A percentile compares a stretch with the other conserved stretches of the same genome.
phyloP scores from a whole-genome alignment of 1,140 invertebrate species.

The Oryctes rhinoceros region DNA sequence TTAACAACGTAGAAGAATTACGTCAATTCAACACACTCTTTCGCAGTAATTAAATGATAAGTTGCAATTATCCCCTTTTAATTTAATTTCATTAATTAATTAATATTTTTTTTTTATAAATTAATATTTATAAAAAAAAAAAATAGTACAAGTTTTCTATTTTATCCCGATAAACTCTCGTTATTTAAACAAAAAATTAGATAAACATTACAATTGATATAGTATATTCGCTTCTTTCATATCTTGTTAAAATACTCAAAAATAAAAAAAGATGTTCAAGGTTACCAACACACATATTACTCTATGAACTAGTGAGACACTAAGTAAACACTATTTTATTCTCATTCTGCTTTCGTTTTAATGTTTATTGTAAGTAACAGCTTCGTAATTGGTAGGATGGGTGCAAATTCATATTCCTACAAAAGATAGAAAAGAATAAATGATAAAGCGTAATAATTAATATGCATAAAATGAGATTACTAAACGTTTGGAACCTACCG shows the following conservation, averaged over 20 bases:
- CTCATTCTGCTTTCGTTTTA: conserved; percentile 28
- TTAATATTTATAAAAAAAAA: too few species aligned
- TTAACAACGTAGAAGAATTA: too few species aligned
- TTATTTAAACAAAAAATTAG: too few species aligned
- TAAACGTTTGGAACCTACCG: too few species aligned
- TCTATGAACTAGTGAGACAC: conserved; percentile 40
- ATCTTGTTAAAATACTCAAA: conserved; percentile 41
- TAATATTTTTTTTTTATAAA: too few species aligned
- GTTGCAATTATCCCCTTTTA: too few species aligned
- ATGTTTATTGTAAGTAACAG: conserved; percentile 35
- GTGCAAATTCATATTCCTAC: conserved; percentile 41
- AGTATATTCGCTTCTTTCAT: neutral
- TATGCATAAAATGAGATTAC: neutral
- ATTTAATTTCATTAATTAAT: too few species aligned
- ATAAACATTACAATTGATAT: too few species aligned
- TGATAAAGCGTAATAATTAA: neutral
- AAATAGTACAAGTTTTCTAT: too few species aligned
- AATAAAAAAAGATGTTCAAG: conserved; percentile 1
- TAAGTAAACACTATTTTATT: conserved; percentile 38
- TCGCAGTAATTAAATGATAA: too few species aligned
- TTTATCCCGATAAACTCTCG: too few species aligned
- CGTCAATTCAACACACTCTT: too few species aligned
- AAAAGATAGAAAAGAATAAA: conserved; percentile 33
- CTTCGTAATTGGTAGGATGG: conserved; percentile 42
- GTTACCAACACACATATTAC: conserved; percentile 32